phyloP scores from a whole-genome alignment of 2,797 vertebrate genomes.

The Lacerta bilineata region DNA sequence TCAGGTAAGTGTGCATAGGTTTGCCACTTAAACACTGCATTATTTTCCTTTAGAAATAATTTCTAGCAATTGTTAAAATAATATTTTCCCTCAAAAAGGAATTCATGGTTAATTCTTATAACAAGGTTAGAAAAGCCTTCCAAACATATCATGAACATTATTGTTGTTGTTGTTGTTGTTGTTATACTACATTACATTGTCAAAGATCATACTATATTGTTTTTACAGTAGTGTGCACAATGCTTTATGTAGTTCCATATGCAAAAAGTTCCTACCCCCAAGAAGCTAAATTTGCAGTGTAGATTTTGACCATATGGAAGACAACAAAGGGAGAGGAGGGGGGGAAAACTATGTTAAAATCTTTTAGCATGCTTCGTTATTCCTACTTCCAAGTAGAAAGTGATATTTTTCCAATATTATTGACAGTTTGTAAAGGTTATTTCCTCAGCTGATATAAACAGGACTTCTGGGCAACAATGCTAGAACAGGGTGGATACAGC shows the following conservation, averaged over 20 bases:
- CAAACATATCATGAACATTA: neutral
- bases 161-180: neutral
- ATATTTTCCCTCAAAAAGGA: neutral
- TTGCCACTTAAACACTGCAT: neutral
- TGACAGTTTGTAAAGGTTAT: constrained; percentile 28
- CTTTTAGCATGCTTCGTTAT: constrained; percentile 25
- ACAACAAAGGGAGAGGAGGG: neutral
- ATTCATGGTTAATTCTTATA: neutral
- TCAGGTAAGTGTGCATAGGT: no score
- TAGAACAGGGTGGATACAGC: constrained; percentile 20
- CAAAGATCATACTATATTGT: neutral
- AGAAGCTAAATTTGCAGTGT: neutral
- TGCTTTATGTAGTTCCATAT: neutral
- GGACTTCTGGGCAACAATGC: constrained; percentile 9
- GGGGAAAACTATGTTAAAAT: constrained; percentile 9
- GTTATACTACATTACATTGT: neutral
- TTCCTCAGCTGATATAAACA: constrained; percentile 14
- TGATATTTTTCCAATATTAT: constrained; percentile 18
- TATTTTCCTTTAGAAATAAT: neutral
- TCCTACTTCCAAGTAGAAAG: constrained; percentile 38
- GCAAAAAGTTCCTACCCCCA: neutral
- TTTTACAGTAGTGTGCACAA: neutral
- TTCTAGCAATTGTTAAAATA: neutral
- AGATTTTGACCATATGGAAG: neutral
- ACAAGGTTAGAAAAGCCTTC: neutral